Conservation (phyloP, 2,113 vertebrate genomes). For the Prunella himalayana region DNA sequence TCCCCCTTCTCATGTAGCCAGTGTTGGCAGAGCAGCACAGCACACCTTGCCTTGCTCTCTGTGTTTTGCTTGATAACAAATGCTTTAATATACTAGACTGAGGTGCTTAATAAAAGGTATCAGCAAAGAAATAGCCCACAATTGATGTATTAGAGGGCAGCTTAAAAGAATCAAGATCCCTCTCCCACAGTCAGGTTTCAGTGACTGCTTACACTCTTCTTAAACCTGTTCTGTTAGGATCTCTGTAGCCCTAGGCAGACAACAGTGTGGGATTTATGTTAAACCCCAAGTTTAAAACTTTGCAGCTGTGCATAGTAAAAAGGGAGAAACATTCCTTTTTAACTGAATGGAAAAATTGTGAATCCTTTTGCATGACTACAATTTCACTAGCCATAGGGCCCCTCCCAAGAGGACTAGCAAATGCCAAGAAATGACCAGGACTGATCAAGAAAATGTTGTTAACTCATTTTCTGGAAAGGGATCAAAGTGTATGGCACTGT, state of each 20-base stretch:
- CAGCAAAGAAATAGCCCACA: neutral
- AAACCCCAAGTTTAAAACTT: neutral
- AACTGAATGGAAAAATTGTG: neutral
- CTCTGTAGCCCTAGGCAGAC: neutral
- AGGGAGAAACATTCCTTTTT: neutral
- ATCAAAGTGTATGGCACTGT: neutral
- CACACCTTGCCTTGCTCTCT: neutral
- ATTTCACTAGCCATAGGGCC: neutral
- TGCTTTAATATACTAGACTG: neutral
- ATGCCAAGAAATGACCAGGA: neutral
- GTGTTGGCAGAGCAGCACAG: neutral
- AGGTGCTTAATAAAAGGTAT: neutral
- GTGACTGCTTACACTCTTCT: neutral
- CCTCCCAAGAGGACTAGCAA: neutral
- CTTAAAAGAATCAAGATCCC: neutral
- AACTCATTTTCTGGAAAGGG: neutral
- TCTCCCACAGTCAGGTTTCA: neutral
- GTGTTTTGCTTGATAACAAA: neutral
- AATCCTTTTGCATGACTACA: neutral
- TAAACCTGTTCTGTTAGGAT: neutral
- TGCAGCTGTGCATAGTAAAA: neutral
- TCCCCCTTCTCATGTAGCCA: neutral
- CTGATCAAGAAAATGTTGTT: neutral
- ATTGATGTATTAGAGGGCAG: neutral
- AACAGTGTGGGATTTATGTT: neutral